Conservation (phyloP, 2,113 vertebrate genomes). For the Bettongia penicillata region DNA sequence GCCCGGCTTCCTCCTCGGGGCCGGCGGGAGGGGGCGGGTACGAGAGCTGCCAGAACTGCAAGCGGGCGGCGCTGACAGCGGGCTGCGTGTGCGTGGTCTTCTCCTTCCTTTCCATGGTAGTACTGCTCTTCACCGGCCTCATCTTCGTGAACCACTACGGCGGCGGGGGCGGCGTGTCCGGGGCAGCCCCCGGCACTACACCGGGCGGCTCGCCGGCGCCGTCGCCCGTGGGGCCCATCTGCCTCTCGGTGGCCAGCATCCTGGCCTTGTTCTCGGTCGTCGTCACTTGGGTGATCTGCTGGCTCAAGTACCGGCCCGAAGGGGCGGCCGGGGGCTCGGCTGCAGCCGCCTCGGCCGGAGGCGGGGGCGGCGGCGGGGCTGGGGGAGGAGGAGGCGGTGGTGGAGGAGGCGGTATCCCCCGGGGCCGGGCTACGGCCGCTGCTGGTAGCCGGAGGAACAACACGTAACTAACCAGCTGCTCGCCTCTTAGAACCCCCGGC, state of each 20-base stretch:
- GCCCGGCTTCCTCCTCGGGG: conserved; percentile 72
- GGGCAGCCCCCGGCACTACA: conserved; percentile 79
- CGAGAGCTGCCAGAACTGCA: conserved; percentile 93
- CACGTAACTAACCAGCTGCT: conserved; percentile 49
- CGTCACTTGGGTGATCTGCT: conserved; percentile 95
- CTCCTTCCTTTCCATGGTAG: conserved; percentile 95
- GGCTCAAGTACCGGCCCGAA: conserved; percentile 95
- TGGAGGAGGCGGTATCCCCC: conserved; percentile 78
- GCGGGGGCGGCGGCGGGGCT: conserved; percentile 61
- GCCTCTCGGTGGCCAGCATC: conserved; percentile 93
- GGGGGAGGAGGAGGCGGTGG: conserved; percentile 70
- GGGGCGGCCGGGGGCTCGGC: conserved; percentile 73
- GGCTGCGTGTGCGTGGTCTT: conserved; percentile 95
- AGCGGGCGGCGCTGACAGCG: conserved; percentile 91
- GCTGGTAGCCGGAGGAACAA: conserved; percentile 53
- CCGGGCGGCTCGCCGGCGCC: conserved; percentile 80
- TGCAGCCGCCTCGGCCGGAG: conserved; percentile 77
- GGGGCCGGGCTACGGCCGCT: conserved; percentile 15
- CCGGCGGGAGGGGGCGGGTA: conserved; percentile 89
- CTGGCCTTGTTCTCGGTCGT: conserved; percentile 95
- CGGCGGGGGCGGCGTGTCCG: conserved; percentile 62
- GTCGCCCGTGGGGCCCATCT: conserved; percentile 93
- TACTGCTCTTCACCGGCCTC: conserved; percentile 94
- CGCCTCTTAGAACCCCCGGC: background rate
- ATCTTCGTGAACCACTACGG: conserved; percentile 94